Evolutionary conservation across 2,113 vertebrate species (phyloP).

Genomic region (Notarius lentiginosus): DNA sequence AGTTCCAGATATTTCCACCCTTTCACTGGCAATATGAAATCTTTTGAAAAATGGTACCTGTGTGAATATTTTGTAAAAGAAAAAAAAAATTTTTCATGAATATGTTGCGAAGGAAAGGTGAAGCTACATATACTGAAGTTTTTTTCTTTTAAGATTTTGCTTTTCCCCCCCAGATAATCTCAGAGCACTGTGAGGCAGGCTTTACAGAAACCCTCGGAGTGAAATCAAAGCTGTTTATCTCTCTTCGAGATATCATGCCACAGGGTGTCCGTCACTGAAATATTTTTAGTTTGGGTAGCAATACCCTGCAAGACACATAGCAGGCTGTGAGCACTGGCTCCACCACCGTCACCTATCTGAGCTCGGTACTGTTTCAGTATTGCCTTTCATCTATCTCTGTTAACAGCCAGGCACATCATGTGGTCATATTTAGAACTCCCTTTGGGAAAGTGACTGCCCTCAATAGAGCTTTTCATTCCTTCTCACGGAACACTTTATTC

Average conservation of each 20-base stretch:
- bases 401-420: constrained; percentile 49
- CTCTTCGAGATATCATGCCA: constrained; percentile 46
- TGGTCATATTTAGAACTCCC: constrained; percentile 51
- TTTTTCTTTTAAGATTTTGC: neutral
- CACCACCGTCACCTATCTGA: constrained; percentile 42
- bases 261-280: constrained; percentile 44
- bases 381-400: constrained; percentile 50
- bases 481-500: neutral
- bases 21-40: constrained; percentile 1
- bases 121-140: neutral
- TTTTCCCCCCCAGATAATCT: constrained; percentile 15
- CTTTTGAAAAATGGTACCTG: constrained; percentile 2
- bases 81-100: constrained; percentile 11
- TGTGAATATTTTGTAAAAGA: neutral
- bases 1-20: neutral
- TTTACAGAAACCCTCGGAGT: constrained; percentile 43
- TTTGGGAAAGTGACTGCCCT: constrained; percentile 22
- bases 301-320: constrained; percentile 44
- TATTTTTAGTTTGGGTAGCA: constrained; percentile 56
- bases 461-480: constrained; percentile 18
- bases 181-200: constrained; percentile 3
- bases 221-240: constrained; percentile 54
- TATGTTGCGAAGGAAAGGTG: neutral
- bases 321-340: constrained; percentile 34
- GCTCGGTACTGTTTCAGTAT: constrained; percentile 50